Percentiles rank a stretch among this genome's conserved stretches.
These are phyloP conservation scores for Lasioglossum leucozonium DNA, from an alignment of 2,888 invertebrate genomes.

Conservation along the genomic window DNA sequence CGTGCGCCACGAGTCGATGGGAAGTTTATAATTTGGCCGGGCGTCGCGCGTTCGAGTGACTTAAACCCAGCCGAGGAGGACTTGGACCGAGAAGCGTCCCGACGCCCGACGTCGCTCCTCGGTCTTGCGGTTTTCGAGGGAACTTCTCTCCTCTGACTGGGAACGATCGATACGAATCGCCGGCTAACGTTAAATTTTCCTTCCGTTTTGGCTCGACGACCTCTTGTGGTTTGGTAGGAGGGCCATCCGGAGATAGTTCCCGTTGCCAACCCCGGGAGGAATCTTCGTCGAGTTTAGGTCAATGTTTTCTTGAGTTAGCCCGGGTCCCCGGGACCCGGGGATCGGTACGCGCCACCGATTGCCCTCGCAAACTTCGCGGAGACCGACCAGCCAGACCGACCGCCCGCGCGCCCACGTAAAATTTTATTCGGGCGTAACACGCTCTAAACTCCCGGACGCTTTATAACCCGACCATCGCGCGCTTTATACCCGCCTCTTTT, in stretches of 20 bases:
- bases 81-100: conserved; percentile 38
- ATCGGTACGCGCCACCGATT: conserved; percentile 37
- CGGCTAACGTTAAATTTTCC: conserved; percentile 67
- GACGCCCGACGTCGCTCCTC: conserved; percentile 27
- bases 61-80: conserved; percentile 33
- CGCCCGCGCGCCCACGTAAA: conserved; percentile 31
- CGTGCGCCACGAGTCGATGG: conserved; percentile 16
- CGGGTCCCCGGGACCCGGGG: too few relatives aligned
- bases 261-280: conserved; percentile 45
- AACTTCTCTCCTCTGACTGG: conserved; percentile 54
- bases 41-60: conserved; percentile 39
- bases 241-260: conserved; percentile 38
- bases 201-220: conserved; percentile 63
- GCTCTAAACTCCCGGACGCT: conserved; percentile 1
- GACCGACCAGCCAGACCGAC: neutral
- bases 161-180: conserved; percentile 61
- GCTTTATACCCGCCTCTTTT: conserved; percentile 5
- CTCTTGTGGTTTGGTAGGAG: conserved; percentile 39
- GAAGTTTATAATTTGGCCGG: conserved; percentile 56
- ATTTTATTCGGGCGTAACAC: conserved; percentile 41
- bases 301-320: conserved; percentile 55
- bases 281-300: conserved; percentile 55
- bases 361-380: conserved; percentile 25
- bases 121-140: conserved; percentile 50
- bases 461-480: conserved; percentile 25